Base-by-base conservation (phyloP, 2,797 vertebrate genomes). In the Epinephelus coioides region DNA sequence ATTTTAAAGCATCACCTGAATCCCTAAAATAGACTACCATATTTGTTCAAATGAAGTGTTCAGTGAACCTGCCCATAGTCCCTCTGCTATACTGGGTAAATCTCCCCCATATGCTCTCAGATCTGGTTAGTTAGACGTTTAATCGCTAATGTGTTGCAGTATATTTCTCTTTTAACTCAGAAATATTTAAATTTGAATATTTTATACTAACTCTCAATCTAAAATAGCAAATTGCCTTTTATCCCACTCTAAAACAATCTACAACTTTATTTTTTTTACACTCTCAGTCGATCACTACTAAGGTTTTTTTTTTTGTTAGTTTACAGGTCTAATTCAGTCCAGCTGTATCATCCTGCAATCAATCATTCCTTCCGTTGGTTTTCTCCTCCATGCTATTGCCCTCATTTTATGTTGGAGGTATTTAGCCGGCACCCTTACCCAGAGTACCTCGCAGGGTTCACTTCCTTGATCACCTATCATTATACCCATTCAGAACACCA, bases 1-100 rank as follows among this genome's bases (percentile, higher is more conserved):
- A 79, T 79, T 89, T 85, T 85, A 72, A 90, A 90, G 81, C 71
- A 84, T 83, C 76, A 83, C 71, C 76, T 78, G 84, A 83, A 81
- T 88, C 49, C 68, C 51, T 67, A 23, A 84, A 84, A 82, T 79
- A 81, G 69, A 79, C 51, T 38, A 43, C 63, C 49, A 71, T 78
- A 84, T 83, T 79, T 79, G 63, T 84, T 85, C 38, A 71, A 54
- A 68, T 65, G 73, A 68, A 72, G 59, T 51, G 75, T 81, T 86
- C 51, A 69, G 43, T 87, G 54, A 81, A 79, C 69, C 72, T 76
- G 23, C 49, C 44, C 43, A 63, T 14, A 56, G 54, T 79, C 74
- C 54, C 67, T 78, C 38, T 57, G 64, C 59, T 44, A 25, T 59
- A 76, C 43, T n/a, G 47, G 49, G 86, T 49, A 74, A 80, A 76